These are phyloP conservation scores for Malurus cyaneus DNA, from an alignment of 2,113 vertebrate genomes.

Conservation along the genomic window DNA sequence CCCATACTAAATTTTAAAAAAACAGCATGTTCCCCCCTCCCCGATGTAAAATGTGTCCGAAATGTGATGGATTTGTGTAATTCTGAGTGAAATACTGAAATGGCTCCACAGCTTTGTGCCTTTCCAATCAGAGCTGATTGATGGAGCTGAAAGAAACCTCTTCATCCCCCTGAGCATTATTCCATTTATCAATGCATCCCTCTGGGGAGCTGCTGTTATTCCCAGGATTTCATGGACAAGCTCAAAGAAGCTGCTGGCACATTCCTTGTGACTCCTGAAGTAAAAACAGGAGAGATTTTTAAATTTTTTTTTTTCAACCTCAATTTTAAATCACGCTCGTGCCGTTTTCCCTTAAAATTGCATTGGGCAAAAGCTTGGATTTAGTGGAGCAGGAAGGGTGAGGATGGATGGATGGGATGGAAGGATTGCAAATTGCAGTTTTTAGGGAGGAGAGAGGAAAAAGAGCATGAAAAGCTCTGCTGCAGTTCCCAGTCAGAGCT, in stretches of 20 bases:
- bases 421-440: neutral
- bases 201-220: neutral
- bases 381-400: neutral
- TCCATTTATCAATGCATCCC: neutral
- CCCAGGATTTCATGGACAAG: neutral
- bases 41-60: neutral
- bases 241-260: neutral
- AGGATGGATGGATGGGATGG: neutral
- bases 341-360: rapidly evolving
- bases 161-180: neutral
- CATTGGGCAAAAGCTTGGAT: rapidly evolving
- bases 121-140: neutral
- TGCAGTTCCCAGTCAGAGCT: neutral
- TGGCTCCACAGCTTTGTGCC: neutral
- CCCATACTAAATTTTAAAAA: neutral
- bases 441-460: neutral
- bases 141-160: neutral
- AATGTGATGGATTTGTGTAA: neutral
- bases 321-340: rapidly evolving
- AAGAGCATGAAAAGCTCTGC: neutral
- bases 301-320: neutral
- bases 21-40: neutral
- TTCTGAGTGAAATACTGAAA: neutral
- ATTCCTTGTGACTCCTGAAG: neutral
- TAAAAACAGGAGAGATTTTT: neutral